Percentiles rank a stretch among this genome's conserved stretches.
phyloP scores from a whole-genome alignment of 2,113 vertebrate species.

The Crotalus viridis region DNA sequence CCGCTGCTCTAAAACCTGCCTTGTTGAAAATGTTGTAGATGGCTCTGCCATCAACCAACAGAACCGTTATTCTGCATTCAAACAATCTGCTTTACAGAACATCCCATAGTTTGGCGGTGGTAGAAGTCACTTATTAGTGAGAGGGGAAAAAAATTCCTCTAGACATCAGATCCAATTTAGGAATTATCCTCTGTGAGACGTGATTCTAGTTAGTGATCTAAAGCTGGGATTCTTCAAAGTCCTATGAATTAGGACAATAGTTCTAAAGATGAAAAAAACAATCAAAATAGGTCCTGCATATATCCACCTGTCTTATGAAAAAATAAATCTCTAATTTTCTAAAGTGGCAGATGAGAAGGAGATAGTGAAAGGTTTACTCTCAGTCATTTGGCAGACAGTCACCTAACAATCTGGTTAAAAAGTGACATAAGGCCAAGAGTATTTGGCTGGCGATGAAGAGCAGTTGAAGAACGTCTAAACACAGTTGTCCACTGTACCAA shows the following conservation, averaged over 20 bases:
- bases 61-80: neutral
- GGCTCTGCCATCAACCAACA: neutral
- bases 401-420: neutral
- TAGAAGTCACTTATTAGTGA: neutral
- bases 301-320: neutral
- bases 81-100: neutral
- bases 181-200: neutral
- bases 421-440: constrained; percentile 17
- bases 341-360: constrained; percentile 17
- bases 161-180: neutral
- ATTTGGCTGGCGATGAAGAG: constrained; percentile 46
- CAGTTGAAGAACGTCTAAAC: constrained; percentile 60
- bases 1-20: neutral
- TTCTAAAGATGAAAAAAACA: too few relatives aligned
- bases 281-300: neutral
- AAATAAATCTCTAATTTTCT: neutral
- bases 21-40: neutral
- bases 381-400: neutral
- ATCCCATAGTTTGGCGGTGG: neutral
- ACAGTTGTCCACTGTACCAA: constrained; percentile 29
- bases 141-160: neutral
- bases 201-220: neutral
- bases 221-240: neutral
- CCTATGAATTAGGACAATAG: neutral
- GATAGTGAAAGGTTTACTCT: constrained; percentile 11